These are phyloP conservation scores for Gibbula magus DNA, from an alignment of 2,888 invertebrate genomes.

Conservation along the genomic window DNA sequence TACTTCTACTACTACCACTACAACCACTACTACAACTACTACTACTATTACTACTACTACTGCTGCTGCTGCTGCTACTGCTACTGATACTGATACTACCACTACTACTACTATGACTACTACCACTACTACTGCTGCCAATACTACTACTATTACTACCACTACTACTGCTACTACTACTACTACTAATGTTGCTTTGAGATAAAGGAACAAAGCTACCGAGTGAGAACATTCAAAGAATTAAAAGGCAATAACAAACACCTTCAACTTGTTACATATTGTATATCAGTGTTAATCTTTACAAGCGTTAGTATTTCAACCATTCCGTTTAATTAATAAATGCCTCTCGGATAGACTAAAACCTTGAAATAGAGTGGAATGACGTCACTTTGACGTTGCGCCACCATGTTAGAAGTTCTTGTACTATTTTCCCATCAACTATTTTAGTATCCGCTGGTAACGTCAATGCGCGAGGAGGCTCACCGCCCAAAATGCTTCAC, in stretches of 20 bases:
- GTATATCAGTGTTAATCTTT: no score
- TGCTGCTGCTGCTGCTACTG: conserved; percentile 1
- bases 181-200: conserved; percentile 30
- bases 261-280: no score
- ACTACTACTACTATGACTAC: conserved; percentile 34
- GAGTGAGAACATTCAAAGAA: no score
- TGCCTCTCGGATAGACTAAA: no score
- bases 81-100: conserved; percentile 32
- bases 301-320: no score
- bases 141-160: conserved; percentile 28
- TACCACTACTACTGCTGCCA: conserved; percentile 27
- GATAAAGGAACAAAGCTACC: no score
- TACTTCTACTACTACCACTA: conserved; percentile 37
- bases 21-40: conserved; percentile 33
- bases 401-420: not conserved
- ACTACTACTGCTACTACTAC: conserved; percentile 35
- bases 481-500: not conserved
- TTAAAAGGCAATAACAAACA: no score
- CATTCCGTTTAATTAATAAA: no score
- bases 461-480: not conserved
- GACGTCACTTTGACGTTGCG: not conserved
- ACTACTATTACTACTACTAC: not conserved
- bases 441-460: not conserved
- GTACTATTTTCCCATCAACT: conserved; percentile 1
- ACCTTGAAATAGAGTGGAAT: not conserved